Evolutionary conservation across 2,888 invertebrate genomes (phyloP).

Genomic region (Scotopteryx bipunctaria): DNA sequence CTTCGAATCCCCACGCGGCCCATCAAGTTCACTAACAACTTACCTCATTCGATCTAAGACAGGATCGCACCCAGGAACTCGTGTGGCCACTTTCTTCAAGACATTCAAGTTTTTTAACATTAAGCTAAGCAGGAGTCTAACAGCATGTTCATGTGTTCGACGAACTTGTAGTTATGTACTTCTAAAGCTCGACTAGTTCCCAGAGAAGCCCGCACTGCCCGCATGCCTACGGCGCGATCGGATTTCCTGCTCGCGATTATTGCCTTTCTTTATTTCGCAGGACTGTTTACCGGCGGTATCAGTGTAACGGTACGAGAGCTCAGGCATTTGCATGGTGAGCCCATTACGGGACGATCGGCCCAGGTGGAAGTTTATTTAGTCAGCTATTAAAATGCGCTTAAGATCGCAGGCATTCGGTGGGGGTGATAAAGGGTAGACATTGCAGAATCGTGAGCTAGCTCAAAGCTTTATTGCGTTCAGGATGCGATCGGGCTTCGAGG

Average conservation of each 20-base stretch:
- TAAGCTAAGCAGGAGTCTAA: constrained; percentile 41
- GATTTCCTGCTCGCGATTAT: constrained; percentile 75
- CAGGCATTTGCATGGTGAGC: constrained; percentile 76
- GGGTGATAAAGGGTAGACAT: constrained; percentile 75
- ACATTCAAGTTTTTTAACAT: constrained; percentile 62
- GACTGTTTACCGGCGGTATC: constrained; percentile 70
- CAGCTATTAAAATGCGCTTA: constrained; percentile 75
- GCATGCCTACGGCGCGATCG: constrained; percentile 63
- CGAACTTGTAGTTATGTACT: constrained; percentile 49
- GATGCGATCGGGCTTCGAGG: constrained; percentile 65
- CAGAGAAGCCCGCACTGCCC: constrained; percentile 42
- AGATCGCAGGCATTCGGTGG: constrained; percentile 71
- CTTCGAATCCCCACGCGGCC: constrained; percentile 65
- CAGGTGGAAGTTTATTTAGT: constrained; percentile 61
- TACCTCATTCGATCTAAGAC: constrained; percentile 63
- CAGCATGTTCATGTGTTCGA: constrained; percentile 44
- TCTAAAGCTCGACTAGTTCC: constrained; percentile 47
- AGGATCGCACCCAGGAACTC: constrained; percentile 61
- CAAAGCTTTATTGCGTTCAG: constrained; percentile 76
- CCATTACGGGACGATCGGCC: constrained; percentile 69
- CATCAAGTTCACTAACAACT: constrained; percentile 60
- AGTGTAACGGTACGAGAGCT: constrained; percentile 70
- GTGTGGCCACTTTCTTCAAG: constrained; percentile 70
- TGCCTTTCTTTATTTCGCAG: constrained; percentile 76
- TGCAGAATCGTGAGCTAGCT: constrained; percentile 75